Base-by-base conservation (phyloP, 2,113 vertebrate species). In the Progne subis region DNA sequence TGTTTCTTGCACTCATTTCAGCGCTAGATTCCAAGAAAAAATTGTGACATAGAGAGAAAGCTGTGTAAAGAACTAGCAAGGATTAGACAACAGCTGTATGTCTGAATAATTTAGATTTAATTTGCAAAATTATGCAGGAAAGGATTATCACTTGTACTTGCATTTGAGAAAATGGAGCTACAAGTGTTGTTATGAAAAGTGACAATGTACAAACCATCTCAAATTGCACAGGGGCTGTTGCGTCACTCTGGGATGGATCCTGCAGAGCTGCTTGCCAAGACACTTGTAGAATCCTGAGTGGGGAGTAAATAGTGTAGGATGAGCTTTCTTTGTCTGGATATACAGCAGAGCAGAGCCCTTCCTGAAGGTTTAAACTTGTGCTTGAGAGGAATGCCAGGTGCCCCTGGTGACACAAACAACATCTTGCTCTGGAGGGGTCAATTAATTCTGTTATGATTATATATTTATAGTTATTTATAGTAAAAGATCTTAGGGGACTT, bases 71-170 rank as follows among this genome's bases (percentile, higher is more conserved):
- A 81, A 64, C 41, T 72, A 64, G 49, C 28, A 70, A 83, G 72
- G 68, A 93, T 88, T 83, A 95, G 76, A 88, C 80, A 86, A 92
- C 80, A 94, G 91, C 88, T 96, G 95, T 78, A 96, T 86, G 90
- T 83, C 72, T 92, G 95, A 95, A 93, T 95, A 94, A 97, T 90
- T 95, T 90, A 93, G 69, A 49, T 83, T 94, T 76, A 64, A 71
- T 94, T 86, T 95, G 86, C 65, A 94, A 83, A 96, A 92, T 92
- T 88, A 46, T 70, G 68, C 44, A 67, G 72, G 52, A 90, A 90
- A 94, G 72, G 52, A 81, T 94, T 82, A 81, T 81, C 69, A 55
- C 79, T 90, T 91, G 41, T 14, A 65, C 47, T 96, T 70, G 55
- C 64, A 61, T 71, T 90, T 90, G 60, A 82, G 69, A 57, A 94